Percentiles rank a stretch among this genome's conserved stretches.
These are phyloP conservation scores for Sesamia nonagrioides DNA, from an alignment of 1,140 invertebrate species.

Conservation along the genomic window DNA sequence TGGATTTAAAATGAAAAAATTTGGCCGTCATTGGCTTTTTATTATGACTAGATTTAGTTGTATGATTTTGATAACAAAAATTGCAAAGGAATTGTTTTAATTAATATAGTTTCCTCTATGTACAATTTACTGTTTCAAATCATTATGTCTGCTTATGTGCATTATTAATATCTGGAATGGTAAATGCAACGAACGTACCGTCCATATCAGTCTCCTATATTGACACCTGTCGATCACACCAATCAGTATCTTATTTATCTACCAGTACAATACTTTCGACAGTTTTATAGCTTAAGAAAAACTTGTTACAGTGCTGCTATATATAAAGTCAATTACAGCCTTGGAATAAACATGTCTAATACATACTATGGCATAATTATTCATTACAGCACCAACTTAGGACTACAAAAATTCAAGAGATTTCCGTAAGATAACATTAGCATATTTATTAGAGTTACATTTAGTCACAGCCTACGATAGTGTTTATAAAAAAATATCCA, in stretches of 20 bases:
- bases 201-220: constrained; percentile 14
- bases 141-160: not conserved
- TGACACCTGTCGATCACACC: constrained; percentile 34
- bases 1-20: not conserved
- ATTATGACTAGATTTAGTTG: not conserved
- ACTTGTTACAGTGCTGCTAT: constrained; percentile 37
- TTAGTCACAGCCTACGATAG: constrained; percentile 16
- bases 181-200: not conserved
- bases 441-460: constrained; percentile 27
- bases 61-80: not conserved
- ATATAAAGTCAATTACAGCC: constrained; percentile 17
- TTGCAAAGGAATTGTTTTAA: not conserved
- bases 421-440: constrained; percentile 45
- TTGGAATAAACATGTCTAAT: constrained; percentile 41
- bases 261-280: constrained; percentile 38
- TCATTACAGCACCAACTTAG: constrained; percentile 40
- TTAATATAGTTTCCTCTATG: not conserved
- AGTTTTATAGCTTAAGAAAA: constrained; percentile 38
- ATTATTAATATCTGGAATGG: constrained; percentile 14
- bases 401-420: constrained; percentile 47
- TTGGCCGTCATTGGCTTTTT: not conserved
- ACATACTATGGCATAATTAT: constrained; percentile 45
- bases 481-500: constrained; percentile 24
- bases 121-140: not conserved
- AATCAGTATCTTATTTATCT: constrained; percentile 41